Percentiles rank a stretch among this genome's conserved stretches.
Conservation (phyloP, 2,113 vertebrate species). For the Dromiciops gliroides region DNA sequence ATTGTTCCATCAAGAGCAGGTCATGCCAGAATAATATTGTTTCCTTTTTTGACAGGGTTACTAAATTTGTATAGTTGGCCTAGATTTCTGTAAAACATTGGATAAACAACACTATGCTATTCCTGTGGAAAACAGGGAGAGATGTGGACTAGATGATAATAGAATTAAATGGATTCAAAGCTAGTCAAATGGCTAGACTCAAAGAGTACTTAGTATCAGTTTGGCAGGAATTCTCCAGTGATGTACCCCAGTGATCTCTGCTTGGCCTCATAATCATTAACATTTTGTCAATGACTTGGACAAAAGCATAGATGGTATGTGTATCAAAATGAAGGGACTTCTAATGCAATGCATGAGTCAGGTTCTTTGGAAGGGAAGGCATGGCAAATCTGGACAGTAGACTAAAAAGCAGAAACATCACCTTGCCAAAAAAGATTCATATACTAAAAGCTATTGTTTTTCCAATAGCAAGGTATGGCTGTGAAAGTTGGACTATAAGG, state of each 20-base stretch:
- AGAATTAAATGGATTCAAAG: neutral
- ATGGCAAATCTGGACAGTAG: neutral
- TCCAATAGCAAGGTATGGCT: neutral
- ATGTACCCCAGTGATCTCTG: neutral
- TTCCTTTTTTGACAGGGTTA: neutral
- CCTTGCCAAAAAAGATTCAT: neutral
- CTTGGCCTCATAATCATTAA: neutral
- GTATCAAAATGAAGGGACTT: neutral
- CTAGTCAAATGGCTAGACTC: neutral
- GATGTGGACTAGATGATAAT: neutral
- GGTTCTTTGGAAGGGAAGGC: neutral
- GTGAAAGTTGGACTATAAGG: neutral
- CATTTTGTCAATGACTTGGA: neutral
- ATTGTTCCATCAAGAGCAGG: neutral
- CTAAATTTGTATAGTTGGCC: neutral
- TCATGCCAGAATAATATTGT: neutral
- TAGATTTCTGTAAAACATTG: neutral
- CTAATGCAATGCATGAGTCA: neutral
- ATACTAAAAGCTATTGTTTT: neutral
- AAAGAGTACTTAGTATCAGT: neutral
- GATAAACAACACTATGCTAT: neutral
- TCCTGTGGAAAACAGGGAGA: neutral
- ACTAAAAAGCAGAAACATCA: neutral
- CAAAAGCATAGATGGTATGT: neutral
- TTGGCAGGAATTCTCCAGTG: neutral